These are phyloP conservation scores for Neogale vison DNA, from an alignment of 2,113 vertebrate genomes.

Conservation along the genomic window DNA sequence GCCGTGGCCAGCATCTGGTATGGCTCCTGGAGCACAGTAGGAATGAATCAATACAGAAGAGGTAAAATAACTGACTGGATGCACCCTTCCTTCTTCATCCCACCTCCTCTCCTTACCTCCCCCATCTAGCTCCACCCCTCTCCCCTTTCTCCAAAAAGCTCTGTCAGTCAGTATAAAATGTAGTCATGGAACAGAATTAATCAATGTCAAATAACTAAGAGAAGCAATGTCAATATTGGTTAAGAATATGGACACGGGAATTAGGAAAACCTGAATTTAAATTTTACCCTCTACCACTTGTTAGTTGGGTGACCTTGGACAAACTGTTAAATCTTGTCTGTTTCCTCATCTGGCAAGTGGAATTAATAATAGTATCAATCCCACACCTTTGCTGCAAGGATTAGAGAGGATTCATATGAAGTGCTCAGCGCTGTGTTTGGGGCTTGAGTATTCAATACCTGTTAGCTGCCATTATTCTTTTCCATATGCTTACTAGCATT, in stretches of 20 bases:
- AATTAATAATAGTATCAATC: neutral
- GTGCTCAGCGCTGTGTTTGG: neutral
- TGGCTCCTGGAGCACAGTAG: neutral
- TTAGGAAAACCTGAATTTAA: neutral
- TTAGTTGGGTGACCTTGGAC: neutral
- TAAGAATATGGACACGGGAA: neutral
- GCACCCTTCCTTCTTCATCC: too few species aligned
- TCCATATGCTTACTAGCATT: neutral
- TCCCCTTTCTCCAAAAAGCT: neutral
- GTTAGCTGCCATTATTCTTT: neutral
- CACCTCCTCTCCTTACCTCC: neutral
- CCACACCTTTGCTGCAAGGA: neutral
- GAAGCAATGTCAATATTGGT: neutral
- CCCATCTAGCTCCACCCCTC: neutral
- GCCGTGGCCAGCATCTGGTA: neutral
- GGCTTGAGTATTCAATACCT: neutral
- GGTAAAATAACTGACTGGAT: neutral
- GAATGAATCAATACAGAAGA: neutral
- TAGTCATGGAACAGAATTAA: neutral
- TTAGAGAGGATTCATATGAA: neutral
- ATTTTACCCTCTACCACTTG: neutral
- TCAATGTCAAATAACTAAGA: neutral
- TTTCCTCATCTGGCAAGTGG: neutral
- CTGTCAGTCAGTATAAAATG: neutral
- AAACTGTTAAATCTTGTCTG: neutral